Evolutionary conservation across 2,888 invertebrate species (phyloP), one percentile per base, ranked within the genome.

Genomic region (Mactromeris polynyma): DNA sequence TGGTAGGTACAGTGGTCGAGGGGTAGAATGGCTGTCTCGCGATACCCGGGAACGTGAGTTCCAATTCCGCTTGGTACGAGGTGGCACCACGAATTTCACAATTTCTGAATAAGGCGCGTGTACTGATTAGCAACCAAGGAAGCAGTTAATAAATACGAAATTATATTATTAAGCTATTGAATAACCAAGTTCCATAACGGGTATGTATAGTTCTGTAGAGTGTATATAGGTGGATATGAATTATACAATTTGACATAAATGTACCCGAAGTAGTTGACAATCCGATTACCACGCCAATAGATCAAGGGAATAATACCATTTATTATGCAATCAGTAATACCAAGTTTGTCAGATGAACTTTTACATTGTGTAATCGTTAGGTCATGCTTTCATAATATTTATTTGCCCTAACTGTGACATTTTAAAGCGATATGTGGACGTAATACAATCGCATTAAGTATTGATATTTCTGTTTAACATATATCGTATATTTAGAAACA

Each of bases 391-490:
- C 64, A 64, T 82, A 82, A 82, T 82, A 40, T 82, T 82, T 64
- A 26, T 82, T 40, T 82, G 82, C 82, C 82, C 82, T 82, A 64
- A 82, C 40, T 26, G 33, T 82, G 82, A 82, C 82, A 82, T 82
- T 82, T 64, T 82, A 73, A 58, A 73, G 36, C 73, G 33, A 17
- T 36, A 36, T 36, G n/a, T 36, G 36, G 19, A 33, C 36, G 36
- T 73, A 33, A 73, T 19, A 33, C 2, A 26, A 64, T 64, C n/a
- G 58, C 11, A 64, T 64, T 64, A 64, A 26, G n/a, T 26, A 64
- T 64, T 64, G 58, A 64, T 64, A 64, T 64, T n/a, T 26, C n/a
- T 64, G 58, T 64, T 64, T 64, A 64, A 64, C 58, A 64, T 58
- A 58, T 19, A 58, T 64, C 26, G 3, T 46, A 46, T 11, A 46